Evolutionary conservation across 2,888 invertebrate genomes (phyloP).

Genomic region (Eupithecia inturbata): DNA sequence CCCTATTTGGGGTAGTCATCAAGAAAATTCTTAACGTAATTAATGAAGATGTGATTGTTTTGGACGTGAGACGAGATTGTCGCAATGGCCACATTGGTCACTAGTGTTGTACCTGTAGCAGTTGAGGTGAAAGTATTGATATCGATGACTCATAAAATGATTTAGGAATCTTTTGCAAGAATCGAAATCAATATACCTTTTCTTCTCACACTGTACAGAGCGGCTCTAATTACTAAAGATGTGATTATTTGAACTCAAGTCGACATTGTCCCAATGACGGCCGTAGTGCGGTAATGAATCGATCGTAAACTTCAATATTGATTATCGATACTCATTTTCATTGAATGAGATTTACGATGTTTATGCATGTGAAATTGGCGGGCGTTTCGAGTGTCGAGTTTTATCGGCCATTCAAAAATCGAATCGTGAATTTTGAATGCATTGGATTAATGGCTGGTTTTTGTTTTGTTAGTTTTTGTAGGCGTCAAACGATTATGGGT

Average conservation of each 20-base stretch:
- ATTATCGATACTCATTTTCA: constrained; percentile 76
- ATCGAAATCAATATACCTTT: background rate
- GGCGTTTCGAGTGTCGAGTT: constrained; percentile 74
- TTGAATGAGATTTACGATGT: constrained; percentile 80
- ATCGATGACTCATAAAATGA: constrained; percentile 5
- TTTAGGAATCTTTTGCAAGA: background rate
- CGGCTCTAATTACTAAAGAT: constrained; percentile 76
- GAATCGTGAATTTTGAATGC: constrained; percentile 68
- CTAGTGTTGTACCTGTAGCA: constrained; percentile 16
- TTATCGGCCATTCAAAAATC: constrained; percentile 77
- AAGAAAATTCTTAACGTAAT: constrained; percentile 74
- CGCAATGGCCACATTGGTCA: constrained; percentile 39
- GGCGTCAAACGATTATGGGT: constrained; percentile 56
- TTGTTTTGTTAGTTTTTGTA: constrained; percentile 58
- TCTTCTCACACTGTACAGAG: background rate
- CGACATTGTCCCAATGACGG: constrained; percentile 60
- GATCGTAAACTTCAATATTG: constrained; percentile 71
- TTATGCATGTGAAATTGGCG: constrained; percentile 76
- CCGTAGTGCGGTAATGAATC: constrained; percentile 68
- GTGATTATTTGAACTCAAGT: constrained; percentile 66
- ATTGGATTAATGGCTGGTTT: constrained; percentile 64
- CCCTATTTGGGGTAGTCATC: constrained; percentile 54
- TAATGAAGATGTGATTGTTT: constrained; percentile 82
- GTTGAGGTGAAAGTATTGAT: constrained; percentile 15
- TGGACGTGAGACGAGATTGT: constrained; percentile 60